A percentile compares a stretch with the other conserved stretches of the same genome.
phyloP scores from a whole-genome alignment of 1,140 invertebrate species.

The Alviniconcha marisindica region DNA sequence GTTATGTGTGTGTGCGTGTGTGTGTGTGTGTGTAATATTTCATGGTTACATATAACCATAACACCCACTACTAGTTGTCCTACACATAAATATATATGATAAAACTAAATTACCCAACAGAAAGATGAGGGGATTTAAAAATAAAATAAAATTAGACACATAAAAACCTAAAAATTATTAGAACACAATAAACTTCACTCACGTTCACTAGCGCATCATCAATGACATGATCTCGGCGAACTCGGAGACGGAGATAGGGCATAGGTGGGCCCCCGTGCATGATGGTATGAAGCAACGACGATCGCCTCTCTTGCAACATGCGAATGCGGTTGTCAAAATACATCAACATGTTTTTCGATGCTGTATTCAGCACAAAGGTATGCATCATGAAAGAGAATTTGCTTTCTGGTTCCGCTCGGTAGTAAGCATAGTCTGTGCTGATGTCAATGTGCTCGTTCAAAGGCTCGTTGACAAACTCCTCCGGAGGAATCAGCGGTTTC shows the following conservation, averaged over 20 bases:
- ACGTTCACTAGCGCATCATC: slow-evolving; percentile 94
- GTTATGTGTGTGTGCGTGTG: too few species aligned
- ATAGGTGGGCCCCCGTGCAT: slow-evolving; percentile 86
- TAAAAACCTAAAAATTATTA: too few species aligned
- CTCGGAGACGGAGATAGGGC: slow-evolving; percentile 90
- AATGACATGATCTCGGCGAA: slow-evolving; percentile 89
- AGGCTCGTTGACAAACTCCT: slow-evolving; percentile 95
- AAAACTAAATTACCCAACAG: too few species aligned
- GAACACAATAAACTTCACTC: too few species aligned
- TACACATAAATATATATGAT: too few species aligned
- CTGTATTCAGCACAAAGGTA: slow-evolving; percentile 93
- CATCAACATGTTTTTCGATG: slow-evolving; percentile 91
- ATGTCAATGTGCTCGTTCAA: slow-evolving; percentile 94
- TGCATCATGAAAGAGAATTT: slow-evolving; percentile 96
- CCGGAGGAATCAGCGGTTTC: slow-evolving; percentile 87
- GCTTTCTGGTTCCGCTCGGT: slow-evolving; percentile 78
- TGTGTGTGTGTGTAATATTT: too few species aligned
- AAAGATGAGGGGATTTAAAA: too few species aligned
- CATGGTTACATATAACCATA: too few species aligned
- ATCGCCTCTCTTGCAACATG: slow-evolving; percentile 94
- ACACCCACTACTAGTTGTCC: too few species aligned
- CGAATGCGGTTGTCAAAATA: slow-evolving; percentile 96
- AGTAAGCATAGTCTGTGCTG: slow-evolving; percentile 94
- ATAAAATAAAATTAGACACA: too few species aligned
- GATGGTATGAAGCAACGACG: slow-evolving; percentile 87